phyloP scores from a whole-genome alignment of 2,888 invertebrate species.

The Patella ulyssiponensis region DNA sequence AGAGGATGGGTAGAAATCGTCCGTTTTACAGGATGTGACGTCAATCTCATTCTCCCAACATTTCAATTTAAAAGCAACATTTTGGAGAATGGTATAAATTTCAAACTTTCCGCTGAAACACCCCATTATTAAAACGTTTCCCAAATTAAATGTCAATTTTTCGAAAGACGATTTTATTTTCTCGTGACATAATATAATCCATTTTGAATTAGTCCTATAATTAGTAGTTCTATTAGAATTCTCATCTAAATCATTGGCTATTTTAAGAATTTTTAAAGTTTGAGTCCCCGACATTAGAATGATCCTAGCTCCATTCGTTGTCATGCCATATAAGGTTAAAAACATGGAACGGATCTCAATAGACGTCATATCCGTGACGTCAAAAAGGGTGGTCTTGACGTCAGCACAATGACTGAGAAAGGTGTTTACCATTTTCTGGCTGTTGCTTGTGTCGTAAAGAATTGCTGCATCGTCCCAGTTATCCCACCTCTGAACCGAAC shows the following conservation, averaged over 20 bases:
- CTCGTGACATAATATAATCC: not conserved
- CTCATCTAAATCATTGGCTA: not conserved
- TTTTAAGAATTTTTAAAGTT: not conserved
- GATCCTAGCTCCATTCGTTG: too few species aligned
- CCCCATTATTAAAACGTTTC: too few species aligned
- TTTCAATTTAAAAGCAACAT: too few species aligned
- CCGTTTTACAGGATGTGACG: not conserved
- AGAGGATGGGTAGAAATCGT: not conserved
- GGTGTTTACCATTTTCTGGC: not conserved
- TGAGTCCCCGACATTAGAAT: too few species aligned
- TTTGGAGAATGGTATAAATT: too few species aligned
- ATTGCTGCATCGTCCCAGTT: not conserved
- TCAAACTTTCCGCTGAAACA: too few species aligned
- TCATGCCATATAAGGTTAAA: too few species aligned
- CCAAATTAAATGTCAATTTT: too few species aligned
- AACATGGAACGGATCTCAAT: too few species aligned
- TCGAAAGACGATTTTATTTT: too few species aligned
- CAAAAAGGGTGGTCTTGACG: not conserved
- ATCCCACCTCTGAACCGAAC: too few species aligned
- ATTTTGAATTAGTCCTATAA: not conserved
- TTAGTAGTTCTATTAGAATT: not conserved
- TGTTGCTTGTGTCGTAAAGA: not conserved
- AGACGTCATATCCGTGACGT: not conserved
- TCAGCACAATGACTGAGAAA: not conserved
- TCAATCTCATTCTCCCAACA: not conserved